phyloP scores from a whole-genome alignment of 2,113 vertebrate genomes.

The Cryptomyrus ogoouensis region DNA sequence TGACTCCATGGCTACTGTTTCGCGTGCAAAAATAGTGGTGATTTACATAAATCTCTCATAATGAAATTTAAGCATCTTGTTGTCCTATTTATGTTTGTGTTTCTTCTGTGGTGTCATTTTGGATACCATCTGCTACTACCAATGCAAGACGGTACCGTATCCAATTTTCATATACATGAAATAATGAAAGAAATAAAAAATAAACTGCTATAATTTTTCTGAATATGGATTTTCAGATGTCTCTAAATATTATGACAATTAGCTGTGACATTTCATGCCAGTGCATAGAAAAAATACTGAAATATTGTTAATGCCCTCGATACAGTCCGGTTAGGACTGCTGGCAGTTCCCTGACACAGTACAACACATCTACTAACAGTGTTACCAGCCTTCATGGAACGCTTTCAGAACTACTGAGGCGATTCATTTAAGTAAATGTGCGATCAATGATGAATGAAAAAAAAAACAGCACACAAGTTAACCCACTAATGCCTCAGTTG shows the following conservation, averaged over 20 bases:
- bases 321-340: not conserved
- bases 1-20: too few relatives aligned
- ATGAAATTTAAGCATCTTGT: not conserved
- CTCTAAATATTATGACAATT: not conserved
- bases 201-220: not conserved
- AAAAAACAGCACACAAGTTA: slow-evolving; percentile 15
- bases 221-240: not conserved
- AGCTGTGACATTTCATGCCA: not conserved
- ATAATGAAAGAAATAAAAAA: not conserved
- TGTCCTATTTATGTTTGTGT: not conserved
- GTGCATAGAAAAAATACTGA: not conserved
- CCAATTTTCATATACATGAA: not conserved
- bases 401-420: slow-evolving; percentile 45
- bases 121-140: not conserved
- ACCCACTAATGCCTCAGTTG: slow-evolving; percentile 6
- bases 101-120: not conserved
- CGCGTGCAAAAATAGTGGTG: not conserved
- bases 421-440: slow-evolving; percentile 48
- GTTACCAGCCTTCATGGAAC: slow-evolving; percentile 44
- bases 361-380: slow-evolving; percentile 41
- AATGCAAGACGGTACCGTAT: not conserved
- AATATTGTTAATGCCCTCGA: not conserved
- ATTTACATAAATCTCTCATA: slow-evolving; percentile 2
- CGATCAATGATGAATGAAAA: slow-evolving; percentile 40
- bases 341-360: slow-evolving; percentile 33